Evolutionary conservation across 30 jellyfish, hydroid and myxozoan species (phyloP), one percentile per base, ranked within the genome.

Genomic region (Aurelia sp.): DNA sequence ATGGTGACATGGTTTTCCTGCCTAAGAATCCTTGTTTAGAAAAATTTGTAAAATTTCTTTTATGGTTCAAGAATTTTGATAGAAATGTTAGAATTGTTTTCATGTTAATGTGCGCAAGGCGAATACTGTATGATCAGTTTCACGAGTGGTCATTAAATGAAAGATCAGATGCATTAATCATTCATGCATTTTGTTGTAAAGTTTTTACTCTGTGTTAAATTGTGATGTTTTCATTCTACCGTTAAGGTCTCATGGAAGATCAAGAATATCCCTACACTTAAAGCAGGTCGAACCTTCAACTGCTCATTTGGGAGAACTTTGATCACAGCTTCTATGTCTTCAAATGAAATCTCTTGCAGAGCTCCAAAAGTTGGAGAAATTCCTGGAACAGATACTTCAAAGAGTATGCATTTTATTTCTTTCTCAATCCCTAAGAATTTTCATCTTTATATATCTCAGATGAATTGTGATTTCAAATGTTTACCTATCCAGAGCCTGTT

Each of bases 341-440:
- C 87, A 20, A 55, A 69, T 27, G 82, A 79, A n/a, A 35, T 74
- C 76, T 53, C 87, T 2, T 88, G 86, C 67, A 50, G 13, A 13
- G 58, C 91, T 69, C 88, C 96, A 17, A 74, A 72, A 37, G 13
- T 67, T 50, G 96, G 85, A 23, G 82, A 66, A 15, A 71, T 88
- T 22, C 84, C 88, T 9, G 89, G 79, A n/a, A 74, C 85, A 23
- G 85, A 60, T n/a, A 40, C 67, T 20, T 62, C 40, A 7, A 81
- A 27, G 33, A 82, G 96, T 88, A 71, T 50, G 87, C 1, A 51
- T 13, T 12, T 11, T 1, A 41, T 48, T 50, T 33, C n/a, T 50
- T 19, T 17, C 40, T 12, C n/a, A 31, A 71, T 79, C 41, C 40
- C 55, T 63, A 66, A 59, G 21, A 21, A 6, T 22, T 44, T 19